Evolutionary conservation across 1,140 invertebrate genomes (phyloP), one percentile per base, ranked within the genome.

Genomic region (Hylaeus anthracinus): DNA sequence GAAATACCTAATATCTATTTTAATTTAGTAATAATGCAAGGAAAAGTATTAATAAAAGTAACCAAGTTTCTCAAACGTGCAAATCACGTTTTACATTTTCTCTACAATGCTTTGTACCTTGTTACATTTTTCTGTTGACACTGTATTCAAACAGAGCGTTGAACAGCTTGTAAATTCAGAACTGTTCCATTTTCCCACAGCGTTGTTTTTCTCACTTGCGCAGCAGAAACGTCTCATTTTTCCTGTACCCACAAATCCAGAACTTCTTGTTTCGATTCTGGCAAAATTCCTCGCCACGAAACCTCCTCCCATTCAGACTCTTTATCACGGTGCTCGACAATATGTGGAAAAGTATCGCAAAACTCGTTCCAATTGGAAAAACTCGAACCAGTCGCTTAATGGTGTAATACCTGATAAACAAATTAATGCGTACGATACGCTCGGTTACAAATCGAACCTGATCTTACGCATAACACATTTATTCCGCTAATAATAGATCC

Each of bases 391-490:
- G 45, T 63, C 56, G 66, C 58, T 61, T 71, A 71, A 60, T 77
- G 55, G 43, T 37, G 10, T 61, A 71, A 71, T 43, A 63, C 51
- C 43, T 55, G 56, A 51, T 41, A 53, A 71, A 37, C 56, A 71
- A 71, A 78, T 78, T 71, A 78, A 71, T 71, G 56, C n/a, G 39
- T 63, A 26, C 75, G 75, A 61, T 45, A 77, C 51, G 45, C 37
- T 71, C 39, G 15, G 37, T 53, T 26, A 53, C 45, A 60, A 77
- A 45, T 39, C n/a, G 15, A 78, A 78, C 75, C 67, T 71, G 75
- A 71, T 78, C 53, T 48, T n/a, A 10, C 14, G 43, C 56, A 14
- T 53, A 63, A 53, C 63, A 53, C 75, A 77, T 61, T 77, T 26
- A 71, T 77, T 77, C 69, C 56, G 9, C 15, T 71, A 71, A 71